phyloP scores from a whole-genome alignment of 2,888 invertebrate genomes.

The Prenolepis imparis region DNA sequence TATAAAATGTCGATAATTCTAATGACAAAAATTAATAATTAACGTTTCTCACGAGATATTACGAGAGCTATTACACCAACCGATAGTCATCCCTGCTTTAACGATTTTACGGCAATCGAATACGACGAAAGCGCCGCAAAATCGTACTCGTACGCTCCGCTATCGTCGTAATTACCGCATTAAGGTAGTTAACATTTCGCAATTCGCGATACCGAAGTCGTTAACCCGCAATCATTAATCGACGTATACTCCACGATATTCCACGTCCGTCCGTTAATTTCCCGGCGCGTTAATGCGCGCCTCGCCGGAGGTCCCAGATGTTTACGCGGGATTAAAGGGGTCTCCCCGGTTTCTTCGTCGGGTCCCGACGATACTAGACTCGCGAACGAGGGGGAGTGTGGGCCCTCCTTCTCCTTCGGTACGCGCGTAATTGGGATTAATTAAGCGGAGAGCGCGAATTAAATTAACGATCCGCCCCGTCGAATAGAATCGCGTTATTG shows the following conservation, averaged over 20 bases:
- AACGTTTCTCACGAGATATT: background rate
- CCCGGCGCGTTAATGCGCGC: conserved; percentile 52
- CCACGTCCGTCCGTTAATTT: conserved; percentile 63
- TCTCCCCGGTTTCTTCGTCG: conserved; percentile 20
- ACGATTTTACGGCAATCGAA: background rate
- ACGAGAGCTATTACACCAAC: background rate
- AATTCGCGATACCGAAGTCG: conserved; percentile 46
- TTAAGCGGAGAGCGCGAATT: conserved; percentile 77
- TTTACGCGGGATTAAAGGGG: conserved; percentile 66
- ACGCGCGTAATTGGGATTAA: conserved; percentile 76
- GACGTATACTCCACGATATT: conserved; percentile 36
- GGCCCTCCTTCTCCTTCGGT: conserved; percentile 43
- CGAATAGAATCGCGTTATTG: conserved; percentile 66
- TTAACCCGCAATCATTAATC: conserved; percentile 65
- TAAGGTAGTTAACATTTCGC: conserved; percentile 27
- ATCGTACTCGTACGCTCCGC: background rate
- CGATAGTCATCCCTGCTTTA: background rate
- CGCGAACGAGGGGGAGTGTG: conserved; percentile 41
- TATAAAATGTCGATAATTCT: background rate
- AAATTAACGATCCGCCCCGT: conserved; percentile 74
- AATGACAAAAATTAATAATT: background rate
- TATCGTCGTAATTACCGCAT: conserved; percentile 20
- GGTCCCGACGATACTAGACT: conserved; percentile 21
- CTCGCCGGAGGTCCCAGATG: conserved; percentile 47
- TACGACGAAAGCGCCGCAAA: background rate